A percentile compares a stretch with the other conserved stretches of the same genome.
Conservation (phyloP, 2,888 invertebrate species). For the Tetramorium bicarinatum region DNA sequence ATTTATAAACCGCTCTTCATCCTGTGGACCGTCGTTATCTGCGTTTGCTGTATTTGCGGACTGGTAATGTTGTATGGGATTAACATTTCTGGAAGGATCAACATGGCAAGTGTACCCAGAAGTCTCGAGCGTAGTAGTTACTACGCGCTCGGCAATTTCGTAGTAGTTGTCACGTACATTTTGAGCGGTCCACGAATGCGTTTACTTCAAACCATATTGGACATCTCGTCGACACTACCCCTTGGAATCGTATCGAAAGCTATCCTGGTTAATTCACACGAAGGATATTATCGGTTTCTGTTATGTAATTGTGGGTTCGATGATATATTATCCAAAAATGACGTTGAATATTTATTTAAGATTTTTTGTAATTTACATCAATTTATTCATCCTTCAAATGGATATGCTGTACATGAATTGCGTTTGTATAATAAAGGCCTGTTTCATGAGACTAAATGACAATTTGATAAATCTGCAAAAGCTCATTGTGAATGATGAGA, state of each 20-base stretch:
- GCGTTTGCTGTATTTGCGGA: constrained; percentile 21
- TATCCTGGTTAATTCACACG: constrained; percentile 66
- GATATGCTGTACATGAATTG: constrained; percentile 76
- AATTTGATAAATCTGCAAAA: constrained; percentile 67
- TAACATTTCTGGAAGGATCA: constrained; percentile 57
- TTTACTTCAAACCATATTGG: constrained; percentile 66
- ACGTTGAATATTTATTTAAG: constrained; percentile 29
- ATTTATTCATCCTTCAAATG: constrained; percentile 64
- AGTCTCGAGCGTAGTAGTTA: constrained; percentile 75
- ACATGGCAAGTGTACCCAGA: constrained; percentile 68
- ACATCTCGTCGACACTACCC: constrained; percentile 69
- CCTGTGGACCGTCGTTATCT: constrained; percentile 62
- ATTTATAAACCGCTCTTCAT: constrained; percentile 60
- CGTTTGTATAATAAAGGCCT: constrained; percentile 61
- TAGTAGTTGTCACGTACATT: constrained; percentile 64
- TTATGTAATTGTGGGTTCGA: constrained; percentile 60
- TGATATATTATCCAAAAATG: constrained; percentile 16
- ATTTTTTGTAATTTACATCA: constrained; percentile 59
- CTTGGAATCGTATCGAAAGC: constrained; percentile 54
- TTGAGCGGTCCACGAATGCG: constrained; percentile 60
- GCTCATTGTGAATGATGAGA: constrained; percentile 71
- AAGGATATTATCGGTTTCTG: constrained; percentile 73
- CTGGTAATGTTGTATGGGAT: constrained; percentile 63
- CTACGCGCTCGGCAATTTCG: constrained; percentile 62
- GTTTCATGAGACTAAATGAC: constrained; percentile 69